Percentiles rank a stretch among this genome's conserved stretches.
Conservation (phyloP, 2,797 vertebrate species). For the Tadarida brasiliensis region DNA sequence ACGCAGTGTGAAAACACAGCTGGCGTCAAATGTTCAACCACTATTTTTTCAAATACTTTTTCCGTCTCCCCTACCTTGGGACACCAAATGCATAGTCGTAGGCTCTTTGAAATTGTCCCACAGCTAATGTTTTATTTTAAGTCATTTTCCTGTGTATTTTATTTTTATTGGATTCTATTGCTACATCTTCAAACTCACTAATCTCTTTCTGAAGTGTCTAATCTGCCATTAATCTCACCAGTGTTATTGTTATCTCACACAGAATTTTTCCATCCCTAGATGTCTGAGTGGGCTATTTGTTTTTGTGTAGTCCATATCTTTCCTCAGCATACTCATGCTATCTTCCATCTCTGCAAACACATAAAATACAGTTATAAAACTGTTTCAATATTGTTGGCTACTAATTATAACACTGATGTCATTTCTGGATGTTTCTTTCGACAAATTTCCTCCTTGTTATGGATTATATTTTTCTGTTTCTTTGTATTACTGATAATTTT, state of each 20-base stretch:
- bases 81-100: background rate
- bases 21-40: background rate
- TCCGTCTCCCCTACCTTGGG: background rate
- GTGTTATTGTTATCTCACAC: background rate
- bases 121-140: background rate
- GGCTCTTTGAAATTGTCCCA: background rate
- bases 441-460: background rate
- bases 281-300: background rate
- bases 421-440: constrained; percentile 17
- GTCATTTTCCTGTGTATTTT: background rate
- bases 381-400: background rate
- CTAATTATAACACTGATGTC: background rate
- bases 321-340: background rate
- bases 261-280: background rate
- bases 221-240: background rate
- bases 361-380: background rate
- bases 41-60: background rate
- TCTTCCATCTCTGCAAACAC: background rate
- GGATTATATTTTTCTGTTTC: background rate
- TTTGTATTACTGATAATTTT: background rate
- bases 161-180: background rate
- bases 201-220: background rate
- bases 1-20: too few species aligned
- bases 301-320: background rate
- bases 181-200: background rate